Evolutionary conservation across 2,888 invertebrate genomes (phyloP).

Genomic region (Meta bourneti): DNA sequence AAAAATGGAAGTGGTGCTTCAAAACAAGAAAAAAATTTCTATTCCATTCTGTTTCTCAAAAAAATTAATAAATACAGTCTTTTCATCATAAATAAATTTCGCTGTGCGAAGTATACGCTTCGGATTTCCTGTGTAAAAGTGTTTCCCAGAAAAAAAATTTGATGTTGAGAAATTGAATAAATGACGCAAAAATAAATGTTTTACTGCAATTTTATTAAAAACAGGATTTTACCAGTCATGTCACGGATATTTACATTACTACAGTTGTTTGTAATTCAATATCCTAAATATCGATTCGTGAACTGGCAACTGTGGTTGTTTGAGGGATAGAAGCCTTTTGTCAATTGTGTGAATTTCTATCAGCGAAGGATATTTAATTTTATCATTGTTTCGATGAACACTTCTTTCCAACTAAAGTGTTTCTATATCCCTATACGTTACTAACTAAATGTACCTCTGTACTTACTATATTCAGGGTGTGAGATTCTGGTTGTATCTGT

Average conservation of each 20-base stretch:
- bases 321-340: conserved; percentile 75
- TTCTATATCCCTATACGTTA: conserved; percentile 28
- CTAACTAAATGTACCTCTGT: conserved; percentile 24
- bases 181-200: neutral
- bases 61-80: neutral
- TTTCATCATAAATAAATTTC: neutral
- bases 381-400: conserved; percentile 61
- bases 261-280: conserved; percentile 48
- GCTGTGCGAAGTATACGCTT: too few relatives aligned
- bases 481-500: conserved; percentile 19
- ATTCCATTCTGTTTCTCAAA: too few relatives aligned
- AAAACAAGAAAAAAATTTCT: too few relatives aligned
- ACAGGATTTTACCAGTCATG: neutral
- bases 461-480: conserved; percentile 33
- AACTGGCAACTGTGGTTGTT: conserved; percentile 67
- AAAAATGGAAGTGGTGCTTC: too few relatives aligned
- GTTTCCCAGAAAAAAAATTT: neutral
- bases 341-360: conserved; percentile 72
- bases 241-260: neutral
- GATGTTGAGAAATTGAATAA: neutral
- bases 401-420: conserved; percentile 33
- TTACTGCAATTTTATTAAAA: neutral
- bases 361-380: conserved; percentile 55
- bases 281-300: conserved; percentile 52
- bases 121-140: neutral